Percentiles rank a stretch among this genome's conserved stretches.
Conservation (phyloP, 2,797 vertebrate genomes). For the Neosilurus hyrtlii region DNA sequence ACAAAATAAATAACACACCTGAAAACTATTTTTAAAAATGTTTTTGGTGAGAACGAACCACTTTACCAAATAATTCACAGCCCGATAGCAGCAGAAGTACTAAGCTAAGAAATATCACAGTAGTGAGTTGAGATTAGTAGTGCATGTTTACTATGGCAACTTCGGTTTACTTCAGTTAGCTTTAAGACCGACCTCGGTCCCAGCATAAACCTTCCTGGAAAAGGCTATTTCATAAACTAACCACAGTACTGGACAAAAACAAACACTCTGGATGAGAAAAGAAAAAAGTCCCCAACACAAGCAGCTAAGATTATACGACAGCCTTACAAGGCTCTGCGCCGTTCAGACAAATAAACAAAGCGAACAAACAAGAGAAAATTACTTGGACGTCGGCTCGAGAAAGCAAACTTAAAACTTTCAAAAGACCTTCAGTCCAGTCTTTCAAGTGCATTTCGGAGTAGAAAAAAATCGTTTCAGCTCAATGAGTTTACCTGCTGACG, state of each 20-base stretch:
- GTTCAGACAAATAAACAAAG: slow-evolving; percentile 44
- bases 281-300: not conserved
- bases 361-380: slow-evolving; percentile 37
- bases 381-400: slow-evolving; percentile 16
- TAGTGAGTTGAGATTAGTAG: not conserved
- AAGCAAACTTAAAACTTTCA: slow-evolving; percentile 32
- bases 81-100: not conserved
- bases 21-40: no score
- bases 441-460: not conserved
- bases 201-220: slow-evolving; percentile 13
- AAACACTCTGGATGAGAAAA: slow-evolving; percentile 19
- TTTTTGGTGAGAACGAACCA: not conserved
- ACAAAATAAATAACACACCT: not conserved
- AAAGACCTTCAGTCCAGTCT: not conserved
- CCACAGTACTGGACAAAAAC: slow-evolving; percentile 28
- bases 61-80: not conserved
- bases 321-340: slow-evolving; percentile 15
- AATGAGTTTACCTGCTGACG: slow-evolving; percentile 21
- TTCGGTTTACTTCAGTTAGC: not conserved
- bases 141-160: not conserved
- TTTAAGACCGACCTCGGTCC: not conserved
- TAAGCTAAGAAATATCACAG: not conserved
- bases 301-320: slow-evolving; percentile 15
- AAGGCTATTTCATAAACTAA: slow-evolving; percentile 10
- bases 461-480: slow-evolving; percentile 3